These are phyloP conservation scores for Micromys minutus DNA, from an alignment of 2,113 vertebrate species.

Conservation along the genomic window DNA sequence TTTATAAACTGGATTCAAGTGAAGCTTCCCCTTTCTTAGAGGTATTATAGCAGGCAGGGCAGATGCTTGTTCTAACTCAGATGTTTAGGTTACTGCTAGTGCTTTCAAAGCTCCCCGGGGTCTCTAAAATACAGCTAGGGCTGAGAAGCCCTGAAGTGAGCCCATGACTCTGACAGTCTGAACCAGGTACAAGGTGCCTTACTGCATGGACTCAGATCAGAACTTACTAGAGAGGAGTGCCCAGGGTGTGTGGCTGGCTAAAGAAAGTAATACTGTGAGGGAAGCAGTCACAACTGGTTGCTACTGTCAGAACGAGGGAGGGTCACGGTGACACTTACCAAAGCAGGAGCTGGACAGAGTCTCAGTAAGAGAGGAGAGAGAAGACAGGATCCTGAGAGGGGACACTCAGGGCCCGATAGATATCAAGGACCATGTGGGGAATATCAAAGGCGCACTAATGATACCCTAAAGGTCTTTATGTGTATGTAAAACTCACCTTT, in stretches of 20 bases:
- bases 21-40: background rate
- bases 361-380: background rate
- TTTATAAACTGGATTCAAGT: background rate
- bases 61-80: background rate
- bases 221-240: background rate
- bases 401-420: background rate
- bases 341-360: background rate
- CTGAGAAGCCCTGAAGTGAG: background rate
- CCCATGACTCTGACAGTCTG: background rate
- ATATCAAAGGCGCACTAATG: constrained; percentile 3
- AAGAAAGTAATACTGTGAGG: constrained; percentile 1
- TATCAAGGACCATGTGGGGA: background rate
- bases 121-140: background rate
- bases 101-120: background rate
- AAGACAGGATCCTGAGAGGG: background rate
- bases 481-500: background rate
- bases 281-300: background rate
- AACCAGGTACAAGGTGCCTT: background rate
- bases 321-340: background rate
- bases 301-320: background rate
- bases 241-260: background rate
- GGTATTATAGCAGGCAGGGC: background rate
- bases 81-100: background rate
- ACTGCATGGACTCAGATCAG: background rate
- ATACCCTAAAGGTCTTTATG: constrained; percentile 44